Base-by-base conservation (phyloP, 2,797 vertebrate species). In the Tragopan temminckii region DNA sequence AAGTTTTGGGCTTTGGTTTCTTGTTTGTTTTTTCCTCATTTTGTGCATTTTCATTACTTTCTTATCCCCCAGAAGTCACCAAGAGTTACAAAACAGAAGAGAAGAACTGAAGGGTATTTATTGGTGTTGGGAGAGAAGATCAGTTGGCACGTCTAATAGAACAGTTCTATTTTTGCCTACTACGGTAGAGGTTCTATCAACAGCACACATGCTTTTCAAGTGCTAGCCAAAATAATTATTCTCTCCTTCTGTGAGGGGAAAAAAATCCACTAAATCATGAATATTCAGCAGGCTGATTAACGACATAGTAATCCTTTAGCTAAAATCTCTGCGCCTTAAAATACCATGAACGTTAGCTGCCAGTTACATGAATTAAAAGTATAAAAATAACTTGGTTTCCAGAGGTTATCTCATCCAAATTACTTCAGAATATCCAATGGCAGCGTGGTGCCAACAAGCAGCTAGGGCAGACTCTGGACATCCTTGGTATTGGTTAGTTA, bases 201-300 rank as follows among this genome's bases (percentile, higher is more conserved):
- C 35, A 66, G 72, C 67, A 45, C 85, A 72, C 59, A 72, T 2
- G 1, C 70, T 89, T 80, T 69, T 75, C 80, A 76, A 92, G 74
- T 81, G 80, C 85, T 67, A 89, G 88, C 95, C 93, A 93, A 96
- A 96, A 95, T 93, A 94, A 94, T 96, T 84, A 90, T 95, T 89
- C 43, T 83, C 42, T 80, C 62, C 66, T 93, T 84, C 91, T 81
- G 80, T 19, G 35, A 59, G 52, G 72, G 23, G 17, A 67, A 67
- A 53, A 53, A 40, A 64, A 18, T 68, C 50, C 77, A 55, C 64
- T 81, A 90, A 90, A 94, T 83, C 85, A 90, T 95, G 89, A 96
- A 90, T 94, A 95, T 95, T 96, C 91, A 93, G 13, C 83, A 31
- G 76, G 16, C 76, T 89, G 88, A 76, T 94, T 96, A 96, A 92